These are phyloP conservation scores for Kobus ellipsiprymnus DNA, from an alignment of 2,113 vertebrate species.

Conservation along the genomic window DNA sequence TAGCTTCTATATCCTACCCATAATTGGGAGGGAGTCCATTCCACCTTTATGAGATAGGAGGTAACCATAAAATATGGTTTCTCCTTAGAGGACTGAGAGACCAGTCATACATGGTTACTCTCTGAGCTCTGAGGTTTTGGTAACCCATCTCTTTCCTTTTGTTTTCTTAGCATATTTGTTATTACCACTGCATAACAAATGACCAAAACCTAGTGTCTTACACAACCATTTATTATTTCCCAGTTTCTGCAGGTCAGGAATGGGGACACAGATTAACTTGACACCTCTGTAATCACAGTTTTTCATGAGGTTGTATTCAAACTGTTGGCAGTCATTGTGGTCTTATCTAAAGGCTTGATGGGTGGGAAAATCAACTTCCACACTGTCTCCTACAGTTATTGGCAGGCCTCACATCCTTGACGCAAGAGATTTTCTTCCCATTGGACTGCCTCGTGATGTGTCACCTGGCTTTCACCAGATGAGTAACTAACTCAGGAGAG, in stretches of 20 bases:
- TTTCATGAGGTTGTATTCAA: neutral
- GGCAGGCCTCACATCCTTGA: neutral
- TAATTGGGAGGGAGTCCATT: neutral
- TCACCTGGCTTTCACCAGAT: neutral
- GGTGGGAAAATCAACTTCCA: neutral
- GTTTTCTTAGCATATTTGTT: neutral
- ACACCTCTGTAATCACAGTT: neutral
- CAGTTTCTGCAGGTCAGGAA: neutral
- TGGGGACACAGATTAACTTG: neutral
- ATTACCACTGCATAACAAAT: neutral
- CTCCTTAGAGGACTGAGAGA: neutral
- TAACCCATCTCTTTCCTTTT: neutral
- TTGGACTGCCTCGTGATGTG: neutral
- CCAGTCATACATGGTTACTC: neutral
- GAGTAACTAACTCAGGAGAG: neutral
- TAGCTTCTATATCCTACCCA: neutral
- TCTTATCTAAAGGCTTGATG: neutral
- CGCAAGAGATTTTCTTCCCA: neutral
- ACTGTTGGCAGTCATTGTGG: neutral
- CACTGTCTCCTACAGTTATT: neutral
- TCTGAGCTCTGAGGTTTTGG: neutral
- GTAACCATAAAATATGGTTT: neutral
- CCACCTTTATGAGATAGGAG: neutral
- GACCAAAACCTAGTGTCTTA: neutral
- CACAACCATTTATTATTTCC: neutral